These are phyloP conservation scores for Campoplex nolae DNA, from an alignment of 2,888 invertebrate species.

Conservation along the genomic window DNA sequence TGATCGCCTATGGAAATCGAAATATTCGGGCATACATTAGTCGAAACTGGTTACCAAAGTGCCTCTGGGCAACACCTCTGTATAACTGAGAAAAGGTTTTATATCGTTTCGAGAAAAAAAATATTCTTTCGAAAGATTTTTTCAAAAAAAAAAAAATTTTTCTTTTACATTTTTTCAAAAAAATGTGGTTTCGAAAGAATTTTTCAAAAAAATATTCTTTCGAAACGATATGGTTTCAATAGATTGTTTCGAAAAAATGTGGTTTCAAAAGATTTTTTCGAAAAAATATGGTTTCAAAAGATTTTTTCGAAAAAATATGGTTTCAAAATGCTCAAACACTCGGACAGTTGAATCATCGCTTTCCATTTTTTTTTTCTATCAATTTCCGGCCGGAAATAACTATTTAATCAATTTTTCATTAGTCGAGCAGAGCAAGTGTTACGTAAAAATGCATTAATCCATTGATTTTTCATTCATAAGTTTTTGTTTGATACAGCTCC, in stretches of 20 bases:
- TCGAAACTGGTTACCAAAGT: slow-evolving; percentile 1
- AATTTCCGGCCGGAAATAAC: neutral
- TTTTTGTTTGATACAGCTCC: neutral
- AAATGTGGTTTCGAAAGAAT: too few relatives aligned
- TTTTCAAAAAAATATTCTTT: too few relatives aligned
- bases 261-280: too few relatives aligned
- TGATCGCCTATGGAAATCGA: neutral
- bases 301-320: too few relatives aligned
- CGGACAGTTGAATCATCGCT: too few relatives aligned
- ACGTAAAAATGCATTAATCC: neutral
- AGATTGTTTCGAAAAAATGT: too few relatives aligned
- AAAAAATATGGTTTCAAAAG: too few relatives aligned
- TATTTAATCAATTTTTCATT: neutral
- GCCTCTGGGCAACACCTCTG: neutral
- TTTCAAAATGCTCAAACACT: too few relatives aligned
- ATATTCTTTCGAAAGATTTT: neutral
- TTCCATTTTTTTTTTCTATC: too few relatives aligned
- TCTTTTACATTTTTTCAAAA: too few relatives aligned
- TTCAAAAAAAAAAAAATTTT: too few relatives aligned
- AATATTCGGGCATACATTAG: neutral
- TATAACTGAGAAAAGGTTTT: neutral
- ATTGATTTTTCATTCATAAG: neutral
- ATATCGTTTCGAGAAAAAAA: neutral
- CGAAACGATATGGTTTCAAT: too few relatives aligned
- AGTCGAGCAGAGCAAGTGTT: neutral